These are phyloP conservation scores for Geophilus truncorum DNA, from an alignment of 2,888 invertebrate genomes.

Conservation along the genomic window DNA sequence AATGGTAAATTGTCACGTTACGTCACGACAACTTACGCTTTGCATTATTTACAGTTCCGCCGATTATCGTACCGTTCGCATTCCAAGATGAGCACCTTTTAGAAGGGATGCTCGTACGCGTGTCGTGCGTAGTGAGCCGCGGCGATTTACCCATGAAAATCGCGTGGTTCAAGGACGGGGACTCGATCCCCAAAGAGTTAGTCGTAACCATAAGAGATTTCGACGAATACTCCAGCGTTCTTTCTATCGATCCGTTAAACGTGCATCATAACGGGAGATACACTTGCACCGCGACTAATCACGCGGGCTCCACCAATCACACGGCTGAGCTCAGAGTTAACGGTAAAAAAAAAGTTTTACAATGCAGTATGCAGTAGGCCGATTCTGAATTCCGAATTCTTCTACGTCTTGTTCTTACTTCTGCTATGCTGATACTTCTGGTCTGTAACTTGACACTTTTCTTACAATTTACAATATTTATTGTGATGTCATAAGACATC, in stretches of 20 bases:
- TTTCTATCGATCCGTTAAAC: constrained; percentile 45
- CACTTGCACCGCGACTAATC: constrained; percentile 42
- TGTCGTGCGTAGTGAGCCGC: constrained; percentile 34
- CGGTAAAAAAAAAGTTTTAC: constrained; percentile 2
- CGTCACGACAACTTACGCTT: neutral
- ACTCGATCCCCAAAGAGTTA: constrained; percentile 39
- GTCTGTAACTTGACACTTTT: neutral
- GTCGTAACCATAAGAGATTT: constrained; percentile 40
- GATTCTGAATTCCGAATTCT: neutral
- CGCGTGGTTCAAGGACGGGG: constrained; percentile 46
- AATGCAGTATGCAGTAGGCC: neutral
- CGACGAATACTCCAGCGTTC: constrained; percentile 44
- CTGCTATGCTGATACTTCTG: neutral
- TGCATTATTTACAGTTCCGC: constrained; percentile 30
- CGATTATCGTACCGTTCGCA: constrained; percentile 28
- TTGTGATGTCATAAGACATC: too few species aligned
- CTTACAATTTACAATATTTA: too few species aligned
- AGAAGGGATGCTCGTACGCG: constrained; percentile 38
- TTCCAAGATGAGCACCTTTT: constrained; percentile 28
- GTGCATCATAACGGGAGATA: constrained; percentile 47
- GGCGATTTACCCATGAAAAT: constrained; percentile 47
- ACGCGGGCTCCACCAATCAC: neutral
- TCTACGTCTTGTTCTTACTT: neutral
- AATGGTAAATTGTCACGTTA: constrained; percentile 45
- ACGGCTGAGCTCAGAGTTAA: constrained; percentile 13